Evolutionary conservation across 1,140 invertebrate species (phyloP).

Genomic region (Drosophila ironensis): DNA sequence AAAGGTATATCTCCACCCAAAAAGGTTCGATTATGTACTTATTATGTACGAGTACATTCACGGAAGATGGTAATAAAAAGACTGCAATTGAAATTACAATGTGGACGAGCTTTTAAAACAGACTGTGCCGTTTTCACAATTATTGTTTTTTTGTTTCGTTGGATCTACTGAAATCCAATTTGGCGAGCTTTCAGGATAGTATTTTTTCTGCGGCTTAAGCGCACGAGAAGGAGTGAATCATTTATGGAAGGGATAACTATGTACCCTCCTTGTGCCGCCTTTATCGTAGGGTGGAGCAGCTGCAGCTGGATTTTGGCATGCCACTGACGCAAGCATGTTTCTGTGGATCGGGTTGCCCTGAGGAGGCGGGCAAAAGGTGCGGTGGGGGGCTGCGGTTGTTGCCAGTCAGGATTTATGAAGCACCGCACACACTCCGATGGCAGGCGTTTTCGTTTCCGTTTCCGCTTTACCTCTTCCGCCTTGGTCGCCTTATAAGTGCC

Average conservation of each 20-base stretch:
- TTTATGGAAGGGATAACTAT: conserved; percentile 13
- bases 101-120: no score
- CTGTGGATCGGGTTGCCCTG: conserved; percentile 12
- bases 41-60: no score
- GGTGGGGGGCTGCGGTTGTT: conserved; percentile 24
- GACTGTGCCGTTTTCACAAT: no score
- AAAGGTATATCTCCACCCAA: no score
- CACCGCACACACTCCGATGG: conserved; percentile 32
- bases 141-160: not conserved
- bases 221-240: conserved; percentile 13
- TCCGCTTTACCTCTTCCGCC: conserved; percentile 24
- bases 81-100: no score
- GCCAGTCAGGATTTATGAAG: conserved; percentile 59
- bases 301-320: conserved; percentile 40
- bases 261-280: not conserved
- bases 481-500: conserved; percentile 17
- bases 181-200: conserved; percentile 2
- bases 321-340: conserved; percentile 42
- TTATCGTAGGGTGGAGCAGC: conserved; percentile 32
- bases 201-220: conserved; percentile 23
- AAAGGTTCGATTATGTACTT: no score
- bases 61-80: no score
- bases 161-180: not conserved
- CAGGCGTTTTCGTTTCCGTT: conserved; percentile 50
- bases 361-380: not conserved